phyloP scores from a whole-genome alignment of 1,140 invertebrate genomes.

The Psilanteris sp. region DNA sequence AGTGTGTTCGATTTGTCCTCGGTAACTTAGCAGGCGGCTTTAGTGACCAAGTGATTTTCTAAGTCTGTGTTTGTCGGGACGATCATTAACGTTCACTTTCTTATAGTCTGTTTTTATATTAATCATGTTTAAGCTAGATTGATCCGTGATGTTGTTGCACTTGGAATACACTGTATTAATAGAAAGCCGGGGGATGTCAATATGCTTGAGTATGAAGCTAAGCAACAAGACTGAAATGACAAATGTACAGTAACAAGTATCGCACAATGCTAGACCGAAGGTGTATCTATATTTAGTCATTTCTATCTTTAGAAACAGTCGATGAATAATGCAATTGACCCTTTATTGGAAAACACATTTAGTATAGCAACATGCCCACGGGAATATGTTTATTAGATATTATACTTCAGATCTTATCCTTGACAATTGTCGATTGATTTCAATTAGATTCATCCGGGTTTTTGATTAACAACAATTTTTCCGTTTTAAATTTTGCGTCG shows the following conservation, averaged over 20 bases:
- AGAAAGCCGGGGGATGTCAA: constrained; percentile 9
- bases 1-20: constrained; percentile 8
- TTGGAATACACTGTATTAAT: constrained; percentile 45
- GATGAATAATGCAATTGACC: constrained; percentile 75
- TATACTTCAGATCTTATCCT: constrained; percentile 54
- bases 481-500: too few relatives aligned
- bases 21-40: constrained; percentile 26
- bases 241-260: constrained; percentile 49
- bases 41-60: constrained; percentile 6
- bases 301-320: constrained; percentile 71
- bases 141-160: constrained; percentile 44
- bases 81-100: constrained; percentile 34
- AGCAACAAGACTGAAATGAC: constrained; percentile 52
- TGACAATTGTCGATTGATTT: constrained; percentile 31
- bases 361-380: constrained; percentile 55
- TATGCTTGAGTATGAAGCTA: constrained; percentile 38
- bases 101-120: constrained; percentile 20
- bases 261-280: constrained; percentile 63
- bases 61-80: constrained; percentile 2
- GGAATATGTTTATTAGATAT: constrained; percentile 64
- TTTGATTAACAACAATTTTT: too few relatives aligned
- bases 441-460: too few relatives aligned
- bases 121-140: constrained; percentile 48
- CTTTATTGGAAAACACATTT: constrained; percentile 74
- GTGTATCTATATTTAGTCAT: constrained; percentile 72